Evolutionary conservation across 2,888 invertebrate genomes (phyloP).

Genomic region (Zygogramma bicolorata): DNA sequence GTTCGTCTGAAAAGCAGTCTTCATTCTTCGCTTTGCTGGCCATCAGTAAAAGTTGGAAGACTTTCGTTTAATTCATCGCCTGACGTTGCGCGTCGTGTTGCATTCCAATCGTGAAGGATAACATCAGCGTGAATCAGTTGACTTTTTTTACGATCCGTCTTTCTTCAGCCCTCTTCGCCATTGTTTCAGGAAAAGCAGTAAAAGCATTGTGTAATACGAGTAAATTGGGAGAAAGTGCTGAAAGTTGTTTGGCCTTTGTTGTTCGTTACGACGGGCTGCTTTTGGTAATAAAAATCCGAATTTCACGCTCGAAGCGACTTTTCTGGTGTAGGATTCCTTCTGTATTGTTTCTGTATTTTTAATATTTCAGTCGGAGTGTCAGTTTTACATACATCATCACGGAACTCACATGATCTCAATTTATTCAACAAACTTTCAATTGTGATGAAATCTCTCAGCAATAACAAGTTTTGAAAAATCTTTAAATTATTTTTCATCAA

Average conservation of each 20-base stretch:
- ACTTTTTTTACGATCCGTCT: conserved; percentile 9
- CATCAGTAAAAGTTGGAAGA: conserved; percentile 41
- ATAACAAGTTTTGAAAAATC: too few relatives aligned
- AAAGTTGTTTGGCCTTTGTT: conserved; percentile 6
- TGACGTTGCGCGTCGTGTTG: conserved; percentile 22
- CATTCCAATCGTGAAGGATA: conserved; percentile 29
- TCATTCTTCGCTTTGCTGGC: conserved; percentile 23
- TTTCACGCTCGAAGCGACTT: background rate
- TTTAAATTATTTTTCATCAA: too few relatives aligned
- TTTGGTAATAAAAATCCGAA: conserved; percentile 7
- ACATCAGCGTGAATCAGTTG: conserved; percentile 32
- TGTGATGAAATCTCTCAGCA: too few relatives aligned
- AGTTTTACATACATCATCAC: too few relatives aligned
- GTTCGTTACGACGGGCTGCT: background rate
- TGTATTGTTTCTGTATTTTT: background rate
- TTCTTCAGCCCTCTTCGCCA: conserved; percentile 13
- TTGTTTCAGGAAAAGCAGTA: conserved; percentile 26
- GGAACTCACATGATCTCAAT: too few relatives aligned
- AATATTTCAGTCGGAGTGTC: too few relatives aligned
- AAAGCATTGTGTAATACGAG: conserved; percentile 18
- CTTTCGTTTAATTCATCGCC: conserved; percentile 39
- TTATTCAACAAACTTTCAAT: too few relatives aligned
- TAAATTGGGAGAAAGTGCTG: background rate
- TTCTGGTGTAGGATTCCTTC: background rate
- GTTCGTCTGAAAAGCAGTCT: conserved; percentile 28